Base-by-base conservation (phyloP, 2,113 vertebrate species). In the Misgurnus mizolepis region DNA sequence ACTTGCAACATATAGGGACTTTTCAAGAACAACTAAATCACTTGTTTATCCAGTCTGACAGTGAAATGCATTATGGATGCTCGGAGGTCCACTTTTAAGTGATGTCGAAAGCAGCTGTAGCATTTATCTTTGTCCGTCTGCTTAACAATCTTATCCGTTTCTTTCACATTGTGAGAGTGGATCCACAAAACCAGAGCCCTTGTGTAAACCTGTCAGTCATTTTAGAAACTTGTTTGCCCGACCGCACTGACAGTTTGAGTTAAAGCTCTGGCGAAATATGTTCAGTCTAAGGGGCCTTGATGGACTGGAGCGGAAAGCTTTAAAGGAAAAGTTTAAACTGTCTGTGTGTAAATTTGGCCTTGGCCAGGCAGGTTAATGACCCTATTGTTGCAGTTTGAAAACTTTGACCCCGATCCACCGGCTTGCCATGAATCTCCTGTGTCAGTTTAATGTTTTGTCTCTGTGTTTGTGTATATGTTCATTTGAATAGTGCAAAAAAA, bases 301-400 rank as follows among this genome's bases (percentile, higher is more conserved):
- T 66, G 73, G 79, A 66, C 79, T 18, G 11, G n/a, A 67, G 66
- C 76, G 83, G 83, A 82, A 79, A 65, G 70, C 76, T 70, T 82
- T 75, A 41, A 61, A 71, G 83, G 53, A 12, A 22, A 78, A 65
- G 74, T 79, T 70, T 84, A 84, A 84, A 84, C 71, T n/a, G 66
- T 45, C 76, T 50, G 71, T 61, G 83, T 85, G 83, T 85, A 82
- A 85, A 82, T 85, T 82, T 80, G 76, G 53, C 43, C 77, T 76
- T 76, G 77, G 71, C 49, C 47, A 64, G 83, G 80, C 83, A 85
- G 80, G 81, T 85, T 85, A 85, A 85, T 61, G 62, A 50, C 67
- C 53, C 83, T 77, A 85, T 85, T 85, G 83, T 85, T 85, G 69
- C 64, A 72, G 15, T 58, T 69, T 69, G 69, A 76, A 75, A 75